Conservation (phyloP, 1,140 invertebrate species). For the Dolichoris vasculosae region DNA sequence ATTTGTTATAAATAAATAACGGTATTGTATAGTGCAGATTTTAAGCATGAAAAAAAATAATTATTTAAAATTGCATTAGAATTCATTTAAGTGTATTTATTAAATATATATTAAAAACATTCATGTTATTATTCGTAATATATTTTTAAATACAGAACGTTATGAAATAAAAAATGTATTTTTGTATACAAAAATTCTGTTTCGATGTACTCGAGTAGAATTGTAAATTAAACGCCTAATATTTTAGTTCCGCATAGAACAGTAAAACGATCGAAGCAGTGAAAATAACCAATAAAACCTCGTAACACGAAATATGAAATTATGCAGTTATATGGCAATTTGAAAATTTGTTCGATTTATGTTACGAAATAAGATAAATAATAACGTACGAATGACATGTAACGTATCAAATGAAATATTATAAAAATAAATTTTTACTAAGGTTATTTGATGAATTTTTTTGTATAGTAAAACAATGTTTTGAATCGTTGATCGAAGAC, state of each 20-base stretch:
- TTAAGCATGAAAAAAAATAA: too few species aligned
- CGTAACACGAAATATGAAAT: neutral
- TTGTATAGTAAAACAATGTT: neutral
- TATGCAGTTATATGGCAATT: neutral
- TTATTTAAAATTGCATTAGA: too few species aligned
- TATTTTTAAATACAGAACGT: too few species aligned
- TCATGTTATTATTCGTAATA: too few species aligned
- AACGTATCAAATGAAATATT: neutral
- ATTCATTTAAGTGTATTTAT: too few species aligned
- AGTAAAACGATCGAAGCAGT: too few species aligned
- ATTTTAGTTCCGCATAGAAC: neutral
- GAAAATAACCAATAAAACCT: too few species aligned
- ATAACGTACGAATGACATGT: neutral
- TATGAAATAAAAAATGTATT: neutral
- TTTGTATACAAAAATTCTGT: neutral
- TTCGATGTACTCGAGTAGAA: neutral
- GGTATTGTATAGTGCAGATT: too few species aligned
- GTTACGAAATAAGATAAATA: neutral
- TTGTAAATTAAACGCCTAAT: neutral
- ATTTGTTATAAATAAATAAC: too few species aligned
- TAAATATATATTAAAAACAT: too few species aligned
- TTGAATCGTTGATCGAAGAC: neutral
- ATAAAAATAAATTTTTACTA: neutral
- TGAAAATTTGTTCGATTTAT: neutral
- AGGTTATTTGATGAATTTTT: neutral